phyloP scores from a whole-genome alignment of 37 sponge, comb jelly and placozoan species.

The Haliclona indistincta region DNA sequence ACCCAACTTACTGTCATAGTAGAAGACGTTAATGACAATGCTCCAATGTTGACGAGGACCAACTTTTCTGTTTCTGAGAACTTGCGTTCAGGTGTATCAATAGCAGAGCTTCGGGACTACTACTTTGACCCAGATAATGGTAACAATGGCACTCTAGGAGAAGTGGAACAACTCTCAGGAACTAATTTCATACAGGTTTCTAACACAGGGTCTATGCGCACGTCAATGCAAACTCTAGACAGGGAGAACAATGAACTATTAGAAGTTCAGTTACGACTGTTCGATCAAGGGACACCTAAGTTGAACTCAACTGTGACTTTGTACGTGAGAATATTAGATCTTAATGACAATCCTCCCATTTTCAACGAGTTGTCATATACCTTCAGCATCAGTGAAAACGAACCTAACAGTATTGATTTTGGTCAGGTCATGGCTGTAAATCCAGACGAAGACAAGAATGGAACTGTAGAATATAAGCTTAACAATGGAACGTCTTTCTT shows the following conservation, averaged over 20 bases:
- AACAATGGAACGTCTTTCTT: neutral
- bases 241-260: conserved; percentile 13
- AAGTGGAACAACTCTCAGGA: conserved; percentile 2
- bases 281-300: conserved; percentile 16
- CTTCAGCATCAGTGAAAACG: conserved; percentile 14
- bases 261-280: conserved; percentile 10
- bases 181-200: neutral
- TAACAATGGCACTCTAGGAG: conserved; percentile 7
- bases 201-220: too few relatives aligned
- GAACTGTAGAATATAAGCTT: conserved; percentile 7
- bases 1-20: neutral
- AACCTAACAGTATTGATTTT: neutral
- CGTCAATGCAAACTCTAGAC: conserved; percentile 7
- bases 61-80: conserved; percentile 1
- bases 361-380: neutral
- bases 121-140: conserved; percentile 19
- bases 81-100: neutral
- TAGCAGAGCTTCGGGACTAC: neutral
- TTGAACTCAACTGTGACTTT: neutral
- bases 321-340: neutral
- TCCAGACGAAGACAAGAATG: conserved; percentile 19
- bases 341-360: neutral
- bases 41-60: conserved; percentile 1
- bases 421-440: conserved; percentile 19
- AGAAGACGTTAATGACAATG: conserved; percentile 33